These are phyloP conservation scores for Halcyon malimbica DNA, from an alignment of 2,113 vertebrate species.

Conservation along the genomic window DNA sequence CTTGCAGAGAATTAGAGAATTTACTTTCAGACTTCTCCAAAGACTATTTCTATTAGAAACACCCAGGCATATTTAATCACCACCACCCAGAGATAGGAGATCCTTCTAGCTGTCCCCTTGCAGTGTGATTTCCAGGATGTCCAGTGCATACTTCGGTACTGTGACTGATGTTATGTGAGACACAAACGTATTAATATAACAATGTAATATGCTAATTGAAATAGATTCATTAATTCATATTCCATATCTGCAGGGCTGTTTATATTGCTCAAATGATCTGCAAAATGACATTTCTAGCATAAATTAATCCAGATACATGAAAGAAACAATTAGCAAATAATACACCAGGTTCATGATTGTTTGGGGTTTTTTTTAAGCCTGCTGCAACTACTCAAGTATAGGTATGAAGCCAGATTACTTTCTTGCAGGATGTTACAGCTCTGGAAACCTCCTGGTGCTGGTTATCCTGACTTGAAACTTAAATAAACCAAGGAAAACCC, in stretches of 20 bases:
- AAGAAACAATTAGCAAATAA: background rate
- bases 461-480: background rate
- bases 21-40: background rate
- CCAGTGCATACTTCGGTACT: background rate
- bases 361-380: background rate
- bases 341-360: background rate
- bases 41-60: background rate
- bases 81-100: accelerated
- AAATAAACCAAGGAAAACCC: background rate
- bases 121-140: background rate
- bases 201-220: background rate
- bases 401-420: background rate
- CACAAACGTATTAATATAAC: background rate
- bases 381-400: background rate
- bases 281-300: background rate
- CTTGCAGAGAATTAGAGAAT: background rate
- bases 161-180: accelerated
- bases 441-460: background rate
- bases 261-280: background rate
- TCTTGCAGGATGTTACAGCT: background rate
- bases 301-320: background rate
- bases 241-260: background rate
- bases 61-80: background rate
- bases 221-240: background rate
- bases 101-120: background rate